phyloP scores from a whole-genome alignment of 2,888 invertebrate species.

The Myathropa florea region DNA sequence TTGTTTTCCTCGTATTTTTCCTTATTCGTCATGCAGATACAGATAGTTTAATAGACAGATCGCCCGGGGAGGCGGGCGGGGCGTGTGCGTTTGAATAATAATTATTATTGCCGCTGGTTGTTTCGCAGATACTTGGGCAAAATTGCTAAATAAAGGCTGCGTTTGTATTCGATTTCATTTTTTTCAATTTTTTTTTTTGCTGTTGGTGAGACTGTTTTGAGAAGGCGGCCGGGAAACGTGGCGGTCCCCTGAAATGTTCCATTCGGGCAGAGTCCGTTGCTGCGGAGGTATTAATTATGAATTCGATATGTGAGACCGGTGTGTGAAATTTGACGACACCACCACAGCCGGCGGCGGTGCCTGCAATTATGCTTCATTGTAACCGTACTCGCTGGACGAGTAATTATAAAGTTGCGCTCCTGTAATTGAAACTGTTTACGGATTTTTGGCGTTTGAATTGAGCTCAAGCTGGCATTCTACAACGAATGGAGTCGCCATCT shows the following conservation, averaged over 20 bases:
- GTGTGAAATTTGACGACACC: constrained; percentile 1
- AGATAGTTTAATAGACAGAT: constrained; percentile 37
- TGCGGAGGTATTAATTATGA: constrained; percentile 18
- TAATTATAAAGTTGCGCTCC: background rate
- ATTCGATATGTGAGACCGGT: constrained; percentile 6
- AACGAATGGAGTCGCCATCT: too few relatives aligned
- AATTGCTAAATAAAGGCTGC: constrained; percentile 17
- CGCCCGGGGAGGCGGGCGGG: background rate
- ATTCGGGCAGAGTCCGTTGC: background rate
- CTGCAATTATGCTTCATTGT: constrained; percentile 3
- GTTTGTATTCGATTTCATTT: background rate
- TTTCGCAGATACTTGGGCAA: constrained; percentile 1
- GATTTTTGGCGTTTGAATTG: too few relatives aligned
- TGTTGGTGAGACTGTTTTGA: background rate
- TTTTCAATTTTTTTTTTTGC: background rate
- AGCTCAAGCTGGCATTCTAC: too few relatives aligned
- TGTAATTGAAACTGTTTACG: background rate
- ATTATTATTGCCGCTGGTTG: constrained; percentile 40
- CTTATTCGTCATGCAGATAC: constrained; percentile 60
- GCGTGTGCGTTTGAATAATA: constrained; percentile 55
- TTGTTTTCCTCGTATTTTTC: constrained; percentile 52
- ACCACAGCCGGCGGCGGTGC: constrained; percentile 1
- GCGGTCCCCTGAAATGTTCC: too few relatives aligned
- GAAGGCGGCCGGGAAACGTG: background rate
- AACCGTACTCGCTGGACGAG: background rate